Evolutionary conservation across 2,888 invertebrate species (phyloP).

Genomic region (Philhelius pedissequus): DNA sequence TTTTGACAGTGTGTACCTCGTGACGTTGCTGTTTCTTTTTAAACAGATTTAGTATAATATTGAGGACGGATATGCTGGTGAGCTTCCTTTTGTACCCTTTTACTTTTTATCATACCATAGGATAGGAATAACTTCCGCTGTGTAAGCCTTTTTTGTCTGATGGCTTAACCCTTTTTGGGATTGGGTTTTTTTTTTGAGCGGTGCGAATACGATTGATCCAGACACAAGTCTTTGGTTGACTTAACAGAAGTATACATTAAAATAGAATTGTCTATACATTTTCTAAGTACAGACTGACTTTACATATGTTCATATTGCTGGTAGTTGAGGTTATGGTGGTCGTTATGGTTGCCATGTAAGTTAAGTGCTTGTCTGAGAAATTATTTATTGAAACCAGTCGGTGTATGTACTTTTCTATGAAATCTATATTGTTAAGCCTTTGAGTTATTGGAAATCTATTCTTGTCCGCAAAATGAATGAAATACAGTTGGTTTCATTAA

Average conservation of each 20-base stretch:
- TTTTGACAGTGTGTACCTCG: slow-evolving; percentile 63
- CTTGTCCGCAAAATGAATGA: too few relatives aligned
- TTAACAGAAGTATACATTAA: not conserved
- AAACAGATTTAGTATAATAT: slow-evolving; percentile 29
- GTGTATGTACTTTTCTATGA: too few relatives aligned
- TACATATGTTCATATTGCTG: too few relatives aligned
- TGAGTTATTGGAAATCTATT: too few relatives aligned
- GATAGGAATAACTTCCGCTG: slow-evolving; percentile 17
- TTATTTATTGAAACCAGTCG: too few relatives aligned
- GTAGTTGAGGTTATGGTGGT: too few relatives aligned
- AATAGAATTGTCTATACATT: slow-evolving; percentile 1
- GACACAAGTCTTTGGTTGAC: slow-evolving; percentile 25
- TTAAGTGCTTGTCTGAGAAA: too few relatives aligned
- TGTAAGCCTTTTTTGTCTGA: slow-evolving; percentile 27
- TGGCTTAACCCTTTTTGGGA: slow-evolving; percentile 23
- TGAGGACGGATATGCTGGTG: slow-evolving; percentile 11
- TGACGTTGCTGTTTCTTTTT: slow-evolving; percentile 35
- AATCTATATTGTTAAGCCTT: too few relatives aligned
- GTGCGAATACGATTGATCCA: slow-evolving; percentile 47
- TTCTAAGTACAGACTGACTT: too few relatives aligned
- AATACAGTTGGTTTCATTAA: too few relatives aligned
- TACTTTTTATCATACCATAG: not conserved
- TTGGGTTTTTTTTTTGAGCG: not conserved
- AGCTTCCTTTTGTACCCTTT: not conserved
- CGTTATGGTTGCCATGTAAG: too few relatives aligned